Base-by-base conservation (phyloP, 2,888 invertebrate species). In the Eulithis prunata region DNA sequence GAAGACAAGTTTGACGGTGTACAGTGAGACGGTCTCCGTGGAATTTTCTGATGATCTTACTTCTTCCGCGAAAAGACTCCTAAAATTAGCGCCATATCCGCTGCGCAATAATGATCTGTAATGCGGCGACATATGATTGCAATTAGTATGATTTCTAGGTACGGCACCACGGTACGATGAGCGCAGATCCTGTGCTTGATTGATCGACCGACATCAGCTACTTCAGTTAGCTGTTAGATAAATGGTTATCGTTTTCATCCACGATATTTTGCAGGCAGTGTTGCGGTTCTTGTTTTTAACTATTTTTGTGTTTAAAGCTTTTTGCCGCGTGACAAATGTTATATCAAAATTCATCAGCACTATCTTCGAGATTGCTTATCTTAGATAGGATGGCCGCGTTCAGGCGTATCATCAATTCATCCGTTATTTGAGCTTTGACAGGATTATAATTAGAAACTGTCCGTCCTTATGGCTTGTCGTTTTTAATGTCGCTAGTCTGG, bases 361-460 rank as follows among this genome's bases (percentile, higher is more conserved):
- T 89, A 91, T 90, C 90, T 84, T 75, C 73, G 76, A 76, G 80
- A 89, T 89, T 87, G 78, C 77, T 82, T 83, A 84, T 87, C 81
- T 86, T 69, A 87, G 90, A 91, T 90, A 88, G 84, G 78, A 90
- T 90, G 90, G 78, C 87, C 85, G 87, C 81, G 75, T 83, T 86
- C 84, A 82, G 85, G 83, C 80, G 80, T 86, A 90, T 88, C 91
- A 91, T 93, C 90, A 93, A 93, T 93, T 93, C 87, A 85, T 88
- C 82, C 80, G 85, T 87, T 89, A 88, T 89, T 85, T 86, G 81
- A 84, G 87, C 87, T 91, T 90, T 93, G 92, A 92, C 93, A 93
- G 93, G 86, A 91, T 91, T 91, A 92, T 92, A 93, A 93, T 93
- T 91, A 91, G 90, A 92, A 91, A 89, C 89, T 89, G 90, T 90